A percentile compares a stretch with the other conserved stretches of the same genome.
phyloP scores from a whole-genome alignment of 2,888 invertebrate species.

The Copidosoma aretas region DNA sequence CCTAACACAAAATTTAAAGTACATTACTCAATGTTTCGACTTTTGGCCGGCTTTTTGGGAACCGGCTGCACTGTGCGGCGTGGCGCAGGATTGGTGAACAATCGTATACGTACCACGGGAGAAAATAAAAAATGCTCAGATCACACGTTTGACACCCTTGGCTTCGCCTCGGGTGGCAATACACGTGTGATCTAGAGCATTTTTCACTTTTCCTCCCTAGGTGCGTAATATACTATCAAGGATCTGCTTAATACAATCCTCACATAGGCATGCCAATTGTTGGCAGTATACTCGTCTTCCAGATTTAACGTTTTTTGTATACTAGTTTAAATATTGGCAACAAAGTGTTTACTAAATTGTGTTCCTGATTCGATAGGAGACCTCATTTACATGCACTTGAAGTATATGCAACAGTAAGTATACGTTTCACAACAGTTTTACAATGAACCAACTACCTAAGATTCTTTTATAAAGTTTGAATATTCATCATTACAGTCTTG shows the following conservation, averaged over 20 bases:
- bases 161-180: too few species aligned
- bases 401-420: constrained; percentile 60
- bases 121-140: too few species aligned
- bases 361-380: constrained; percentile 55
- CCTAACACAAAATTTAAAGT: too few species aligned
- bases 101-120: too few species aligned
- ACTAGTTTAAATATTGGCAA: constrained; percentile 60
- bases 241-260: constrained; percentile 49
- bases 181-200: too few species aligned
- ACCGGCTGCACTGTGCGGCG: too few species aligned
- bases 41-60: too few species aligned
- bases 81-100: too few species aligned
- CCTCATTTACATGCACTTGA: constrained; percentile 56
- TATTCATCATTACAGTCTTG: constrained; percentile 60
- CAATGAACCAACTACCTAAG: background rate
- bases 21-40: too few species aligned
- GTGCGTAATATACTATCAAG: too few species aligned
- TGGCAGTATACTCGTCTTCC: constrained; percentile 57
- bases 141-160: too few species aligned
- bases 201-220: too few species aligned
- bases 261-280: constrained; percentile 49
- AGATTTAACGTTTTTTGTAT: constrained; percentile 60
- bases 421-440: background rate
- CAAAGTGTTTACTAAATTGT: constrained; percentile 56
- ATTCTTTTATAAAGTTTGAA: constrained; percentile 2